Conservation (phyloP, 2,888 invertebrate genomes). For the Meliscaeva auricollis region DNA sequence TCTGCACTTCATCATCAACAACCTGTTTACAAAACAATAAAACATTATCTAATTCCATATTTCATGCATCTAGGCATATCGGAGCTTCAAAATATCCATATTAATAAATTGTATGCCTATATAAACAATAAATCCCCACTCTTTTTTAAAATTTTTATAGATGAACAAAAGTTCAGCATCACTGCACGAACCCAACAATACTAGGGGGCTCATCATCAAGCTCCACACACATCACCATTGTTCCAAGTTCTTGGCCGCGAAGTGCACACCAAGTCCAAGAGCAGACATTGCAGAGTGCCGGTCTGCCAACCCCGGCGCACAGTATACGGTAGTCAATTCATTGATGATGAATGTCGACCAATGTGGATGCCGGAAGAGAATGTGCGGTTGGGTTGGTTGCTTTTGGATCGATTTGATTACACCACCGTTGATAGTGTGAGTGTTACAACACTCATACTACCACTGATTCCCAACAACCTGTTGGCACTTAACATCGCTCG, state of each 20-base stretch:
- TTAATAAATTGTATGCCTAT: neutral
- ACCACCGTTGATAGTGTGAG: constrained; percentile 54
- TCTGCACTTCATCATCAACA: no score
- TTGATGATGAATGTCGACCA: constrained; percentile 71
- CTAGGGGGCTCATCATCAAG: constrained; percentile 22
- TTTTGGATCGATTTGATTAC: constrained; percentile 67
- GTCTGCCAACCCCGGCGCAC: constrained; percentile 15
- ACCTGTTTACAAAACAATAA: no score
- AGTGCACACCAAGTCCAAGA: constrained; percentile 53
- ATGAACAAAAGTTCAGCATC: constrained; percentile 15
- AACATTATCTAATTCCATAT: no score
- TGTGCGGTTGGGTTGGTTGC: constrained; percentile 72
- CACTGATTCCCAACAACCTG: constrained; percentile 50
- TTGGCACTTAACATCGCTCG: neutral
- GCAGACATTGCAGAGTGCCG: constrained; percentile 53
- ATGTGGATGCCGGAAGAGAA: constrained; percentile 74
- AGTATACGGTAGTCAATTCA: constrained; percentile 37
- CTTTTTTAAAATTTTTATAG: neutral
- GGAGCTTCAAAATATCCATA: neutral
- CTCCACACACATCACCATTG: constrained; percentile 38
- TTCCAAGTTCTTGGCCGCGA: constrained; percentile 70
- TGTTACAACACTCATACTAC: constrained; percentile 69
- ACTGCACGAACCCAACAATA: constrained; percentile 39
- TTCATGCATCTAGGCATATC: neutral
- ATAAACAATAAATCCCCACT: neutral